Evolutionary conservation across 2,797 vertebrate genomes (phyloP).

Genomic region (Valencia hispanica): DNA sequence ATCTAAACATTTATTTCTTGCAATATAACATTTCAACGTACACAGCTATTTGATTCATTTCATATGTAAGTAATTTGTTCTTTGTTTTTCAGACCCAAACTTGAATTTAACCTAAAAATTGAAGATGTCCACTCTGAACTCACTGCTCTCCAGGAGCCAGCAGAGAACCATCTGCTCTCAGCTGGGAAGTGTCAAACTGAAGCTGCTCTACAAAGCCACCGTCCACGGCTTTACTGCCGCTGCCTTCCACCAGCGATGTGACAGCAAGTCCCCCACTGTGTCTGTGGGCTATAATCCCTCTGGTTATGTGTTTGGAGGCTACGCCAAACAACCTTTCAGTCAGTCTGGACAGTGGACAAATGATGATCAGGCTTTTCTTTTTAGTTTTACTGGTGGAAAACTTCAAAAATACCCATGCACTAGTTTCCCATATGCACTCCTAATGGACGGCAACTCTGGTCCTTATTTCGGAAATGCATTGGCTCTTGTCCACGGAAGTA

Average conservation of each 20-base stretch:
- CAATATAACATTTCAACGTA: too few species aligned
- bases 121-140: constrained; percentile 21
- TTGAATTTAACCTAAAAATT: neutral
- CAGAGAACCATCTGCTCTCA: constrained; percentile 38
- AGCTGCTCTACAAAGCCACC: constrained; percentile 69
- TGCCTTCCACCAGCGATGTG: constrained; percentile 71
- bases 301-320: constrained; percentile 70
- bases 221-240: constrained; percentile 50
- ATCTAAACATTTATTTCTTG: too few species aligned
- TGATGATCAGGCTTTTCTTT: constrained; percentile 67
- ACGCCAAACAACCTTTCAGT: constrained; percentile 55
- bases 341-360: constrained; percentile 11
- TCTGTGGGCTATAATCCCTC: constrained; percentile 68
- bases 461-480: constrained; percentile 64
- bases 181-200: constrained; percentile 38
- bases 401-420: constrained; percentile 30
- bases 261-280: constrained; percentile 58
- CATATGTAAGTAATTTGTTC: neutral
- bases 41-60: too few species aligned
- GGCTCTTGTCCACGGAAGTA: constrained; percentile 6
- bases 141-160: constrained; percentile 22
- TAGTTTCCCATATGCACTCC: rapidly evolving
- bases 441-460: rapidly evolving
- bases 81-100: too few species aligned
- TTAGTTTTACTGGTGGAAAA: constrained; percentile 36